A percentile compares a stretch with the other conserved stretches of the same genome.
These are phyloP conservation scores for Lycopodina hypogea DNA, from an alignment of 37 sponge, comb jelly and placozoan species.

Conservation along the genomic window DNA sequence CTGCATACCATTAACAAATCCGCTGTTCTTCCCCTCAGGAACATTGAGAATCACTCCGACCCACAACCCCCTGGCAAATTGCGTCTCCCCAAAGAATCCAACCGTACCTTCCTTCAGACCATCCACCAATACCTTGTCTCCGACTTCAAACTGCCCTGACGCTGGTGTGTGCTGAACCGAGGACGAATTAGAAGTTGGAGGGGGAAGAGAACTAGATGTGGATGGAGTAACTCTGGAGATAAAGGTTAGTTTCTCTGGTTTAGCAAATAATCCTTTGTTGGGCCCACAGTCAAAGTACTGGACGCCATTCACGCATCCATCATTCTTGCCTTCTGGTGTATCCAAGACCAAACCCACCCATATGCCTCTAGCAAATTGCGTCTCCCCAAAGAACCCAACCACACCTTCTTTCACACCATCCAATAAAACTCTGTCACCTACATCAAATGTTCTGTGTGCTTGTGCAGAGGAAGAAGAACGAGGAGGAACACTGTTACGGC, in stretches of 20 bases:
- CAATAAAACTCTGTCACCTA: conserved; percentile 66
- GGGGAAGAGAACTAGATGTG: not conserved
- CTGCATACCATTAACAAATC: conserved; percentile 68
- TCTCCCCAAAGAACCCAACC: conserved; percentile 83
- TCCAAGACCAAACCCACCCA: conserved; percentile 92
- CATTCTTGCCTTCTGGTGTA: conserved; percentile 83
- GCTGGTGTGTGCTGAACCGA: not conserved
- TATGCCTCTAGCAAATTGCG: conserved; percentile 83
- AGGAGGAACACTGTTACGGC: too few relatives aligned
- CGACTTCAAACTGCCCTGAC: conserved; percentile 25
- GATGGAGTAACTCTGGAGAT: conserved; percentile 13
- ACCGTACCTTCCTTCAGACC: conserved; percentile 77
- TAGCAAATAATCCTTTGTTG: conserved; percentile 82
- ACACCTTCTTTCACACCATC: conserved; percentile 67
- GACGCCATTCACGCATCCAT: conserved; percentile 87
- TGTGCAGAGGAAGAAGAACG: not conserved
- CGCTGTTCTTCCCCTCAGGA: conserved; percentile 89
- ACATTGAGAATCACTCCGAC: conserved; percentile 83
- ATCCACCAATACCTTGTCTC: conserved; percentile 72
- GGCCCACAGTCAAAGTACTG: conserved; percentile 86
- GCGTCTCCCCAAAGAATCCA: conserved; percentile 76
- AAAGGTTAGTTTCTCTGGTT: conserved; percentile 70
- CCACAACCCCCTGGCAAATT: conserved; percentile 93
- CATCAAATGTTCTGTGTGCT: not conserved
- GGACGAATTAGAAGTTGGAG: not conserved